Base-by-base conservation (phyloP, 1,140 invertebrate genomes). In the Brachionus asplanchnoidis region DNA sequence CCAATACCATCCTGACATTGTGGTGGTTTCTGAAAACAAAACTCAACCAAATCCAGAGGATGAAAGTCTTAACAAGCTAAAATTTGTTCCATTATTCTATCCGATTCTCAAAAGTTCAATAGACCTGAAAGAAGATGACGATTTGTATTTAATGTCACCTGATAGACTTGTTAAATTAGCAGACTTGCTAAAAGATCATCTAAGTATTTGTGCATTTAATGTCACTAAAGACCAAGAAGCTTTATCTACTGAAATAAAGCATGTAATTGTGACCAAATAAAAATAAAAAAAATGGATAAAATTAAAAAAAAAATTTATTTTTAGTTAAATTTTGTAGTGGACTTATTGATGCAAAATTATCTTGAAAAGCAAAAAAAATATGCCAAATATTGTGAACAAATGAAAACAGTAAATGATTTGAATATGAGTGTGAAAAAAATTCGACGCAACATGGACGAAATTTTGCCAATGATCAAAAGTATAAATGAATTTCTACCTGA, bases 81-180 rank as follows among this genome's bases (percentile, higher is more conserved):
- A 82, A 23, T 82, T 65, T 82, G 79, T 82, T n/a, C 79, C 79
- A 65, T 12, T 82, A 42, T 82, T 82, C n/a, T 82, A 82, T 82
- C 79, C 79, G 26, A 82, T 82, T 23, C 32, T 82, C 20, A 82
- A 82, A 36, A 42, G 17, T 12, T 65, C 79, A 28, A 82, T 82
- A 44, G 65, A 82, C 36, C 1, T 82, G 60, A 82, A 82, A 82
- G 79, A 80, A 36, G 50, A 82, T 11, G 20, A 68, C 20, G 2
- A 17, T 44, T 26, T 65, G 79, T 82, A 44, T 68, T 32, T 36
- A 40, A 82, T 82, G 23, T 23, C 23, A 5, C 79, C 50, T 26
- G 65, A 82, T 3, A 68, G 60, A n/a, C 20, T 82, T 8, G 65
- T 82, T n/a, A 60, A 40, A 17, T 23, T 82, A 14, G 50, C 79